Conservation (phyloP, 2,797 vertebrate genomes). For the Euthynnus affinis region DNA sequence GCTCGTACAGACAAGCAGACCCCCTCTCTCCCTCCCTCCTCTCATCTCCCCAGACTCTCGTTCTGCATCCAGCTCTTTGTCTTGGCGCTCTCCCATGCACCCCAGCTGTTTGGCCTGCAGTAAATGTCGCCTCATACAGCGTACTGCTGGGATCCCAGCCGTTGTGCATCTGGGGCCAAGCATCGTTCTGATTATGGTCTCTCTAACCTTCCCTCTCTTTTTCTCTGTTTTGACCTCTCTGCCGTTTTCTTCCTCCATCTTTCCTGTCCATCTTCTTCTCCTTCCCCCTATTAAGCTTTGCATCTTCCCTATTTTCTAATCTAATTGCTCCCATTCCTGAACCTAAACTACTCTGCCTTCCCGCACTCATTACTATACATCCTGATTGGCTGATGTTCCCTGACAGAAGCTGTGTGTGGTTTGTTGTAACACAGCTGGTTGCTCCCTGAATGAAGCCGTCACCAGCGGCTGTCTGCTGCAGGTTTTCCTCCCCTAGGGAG, state of each 20-base stretch:
- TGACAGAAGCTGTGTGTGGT: constrained; percentile 73
- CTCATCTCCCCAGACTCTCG: neutral
- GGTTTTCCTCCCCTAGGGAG: constrained; percentile 33
- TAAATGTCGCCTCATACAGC: constrained; percentile 72
- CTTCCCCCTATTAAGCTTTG: constrained; percentile 3
- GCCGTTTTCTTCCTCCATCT: constrained; percentile 9
- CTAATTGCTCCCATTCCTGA: constrained; percentile 57
- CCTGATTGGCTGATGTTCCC: constrained; percentile 71
- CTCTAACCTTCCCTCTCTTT: constrained; percentile 4
- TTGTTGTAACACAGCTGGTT: constrained; percentile 76
- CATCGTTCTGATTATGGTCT: neutral
- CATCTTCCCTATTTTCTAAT: constrained; percentile 28
- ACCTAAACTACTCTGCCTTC: constrained; percentile 30
- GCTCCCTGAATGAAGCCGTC: constrained; percentile 63
- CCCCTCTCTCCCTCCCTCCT: neutral
- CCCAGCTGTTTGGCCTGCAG: constrained; percentile 77
- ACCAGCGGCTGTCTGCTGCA: constrained; percentile 54
- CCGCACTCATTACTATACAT: constrained; percentile 72
- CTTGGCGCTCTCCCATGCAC: constrained; percentile 58
- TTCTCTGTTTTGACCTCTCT: constrained; percentile 11
- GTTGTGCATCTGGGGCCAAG: constrained; percentile 38
- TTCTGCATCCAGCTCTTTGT: constrained; percentile 61
- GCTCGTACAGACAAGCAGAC: constrained; percentile 62
- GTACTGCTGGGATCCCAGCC: constrained; percentile 49
- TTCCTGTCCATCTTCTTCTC: constrained; percentile 15